Conservation (phyloP, 2,888 invertebrate species). For the Timema cristinae region DNA sequence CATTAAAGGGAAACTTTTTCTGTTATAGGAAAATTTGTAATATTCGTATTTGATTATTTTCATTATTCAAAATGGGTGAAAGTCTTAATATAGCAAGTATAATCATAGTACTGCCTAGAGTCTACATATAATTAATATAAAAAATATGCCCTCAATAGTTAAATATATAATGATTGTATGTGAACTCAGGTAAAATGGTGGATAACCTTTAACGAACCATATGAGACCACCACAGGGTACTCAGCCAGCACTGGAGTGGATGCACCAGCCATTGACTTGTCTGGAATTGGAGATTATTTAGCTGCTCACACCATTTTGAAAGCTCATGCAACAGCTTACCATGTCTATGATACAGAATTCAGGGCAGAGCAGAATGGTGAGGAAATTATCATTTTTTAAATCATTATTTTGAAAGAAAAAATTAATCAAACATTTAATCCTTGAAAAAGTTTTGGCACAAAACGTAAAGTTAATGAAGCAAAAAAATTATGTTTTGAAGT, state of each 20-base stretch:
- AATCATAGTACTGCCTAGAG: too few relatives aligned
- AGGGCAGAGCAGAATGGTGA: conserved; percentile 33
- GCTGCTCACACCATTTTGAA: conserved; percentile 50
- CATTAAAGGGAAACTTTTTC: too few relatives aligned
- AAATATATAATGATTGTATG: too few relatives aligned
- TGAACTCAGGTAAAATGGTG: conserved; percentile 47
- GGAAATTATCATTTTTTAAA: not conserved
- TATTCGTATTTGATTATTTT: too few relatives aligned
- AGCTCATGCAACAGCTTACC: conserved; percentile 41
- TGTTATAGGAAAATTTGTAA: too few relatives aligned
- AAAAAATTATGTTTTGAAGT: too few relatives aligned
- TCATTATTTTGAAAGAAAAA: too few relatives aligned
- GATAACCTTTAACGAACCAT: conserved; percentile 58
- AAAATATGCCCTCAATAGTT: too few relatives aligned
- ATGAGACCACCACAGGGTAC: conserved; percentile 42
- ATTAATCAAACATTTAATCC: not conserved
- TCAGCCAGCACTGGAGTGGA: conserved; percentile 13
- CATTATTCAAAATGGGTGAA: too few relatives aligned
- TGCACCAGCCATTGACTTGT: not conserved
- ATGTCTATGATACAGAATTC: conserved; percentile 39
- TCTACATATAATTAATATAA: too few relatives aligned
- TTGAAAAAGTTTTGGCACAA: not conserved
- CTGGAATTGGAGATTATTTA: conserved; percentile 46
- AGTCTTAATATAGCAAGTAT: too few relatives aligned
- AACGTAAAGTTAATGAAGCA: not conserved